Evolutionary conservation across 2,797 vertebrate genomes (phyloP).

Genomic region (Chromobotia macracanthus): DNA sequence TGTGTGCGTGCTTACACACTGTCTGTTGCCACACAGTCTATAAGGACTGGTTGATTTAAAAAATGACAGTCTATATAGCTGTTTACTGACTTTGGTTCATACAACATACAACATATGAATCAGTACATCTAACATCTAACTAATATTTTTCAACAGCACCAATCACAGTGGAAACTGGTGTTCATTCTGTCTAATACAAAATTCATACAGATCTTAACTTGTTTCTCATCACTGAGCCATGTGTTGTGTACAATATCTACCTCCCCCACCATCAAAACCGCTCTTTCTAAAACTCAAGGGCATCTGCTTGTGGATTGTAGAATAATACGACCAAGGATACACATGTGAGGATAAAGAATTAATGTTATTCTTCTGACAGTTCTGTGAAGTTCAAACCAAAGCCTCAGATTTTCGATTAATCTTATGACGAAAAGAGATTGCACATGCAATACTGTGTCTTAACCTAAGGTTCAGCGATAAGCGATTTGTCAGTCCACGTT

Average conservation of each 20-base stretch:
- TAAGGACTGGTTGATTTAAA: conserved; percentile 15
- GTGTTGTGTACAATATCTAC: background rate
- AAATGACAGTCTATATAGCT: conserved; percentile 8
- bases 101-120: conserved; percentile 18
- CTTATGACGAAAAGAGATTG: background rate
- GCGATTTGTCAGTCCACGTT: background rate
- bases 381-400: conserved; percentile 46
- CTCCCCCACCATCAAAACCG: background rate
- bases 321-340: conserved; percentile 20
- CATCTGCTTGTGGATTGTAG: conserved; percentile 47
- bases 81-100: conserved; percentile 18
- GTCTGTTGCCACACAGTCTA: conserved; percentile 17
- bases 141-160: conserved; percentile 26
- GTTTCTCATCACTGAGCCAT: background rate
- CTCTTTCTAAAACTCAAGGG: conserved; percentile 27
- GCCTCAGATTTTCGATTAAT: conserved; percentile 35
- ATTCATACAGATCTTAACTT: conserved; percentile 9
- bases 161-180: conserved; percentile 18
- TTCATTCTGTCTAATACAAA: conserved; percentile 8
- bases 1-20: conserved; percentile 21
- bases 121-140: conserved; percentile 35
- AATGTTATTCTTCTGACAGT: conserved; percentile 37
- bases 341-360: conserved; percentile 41
- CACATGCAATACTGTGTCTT: background rate
- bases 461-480: background rate